phyloP scores from a whole-genome alignment of 1,140 invertebrate species.

The Drosophila kikkawai region DNA sequence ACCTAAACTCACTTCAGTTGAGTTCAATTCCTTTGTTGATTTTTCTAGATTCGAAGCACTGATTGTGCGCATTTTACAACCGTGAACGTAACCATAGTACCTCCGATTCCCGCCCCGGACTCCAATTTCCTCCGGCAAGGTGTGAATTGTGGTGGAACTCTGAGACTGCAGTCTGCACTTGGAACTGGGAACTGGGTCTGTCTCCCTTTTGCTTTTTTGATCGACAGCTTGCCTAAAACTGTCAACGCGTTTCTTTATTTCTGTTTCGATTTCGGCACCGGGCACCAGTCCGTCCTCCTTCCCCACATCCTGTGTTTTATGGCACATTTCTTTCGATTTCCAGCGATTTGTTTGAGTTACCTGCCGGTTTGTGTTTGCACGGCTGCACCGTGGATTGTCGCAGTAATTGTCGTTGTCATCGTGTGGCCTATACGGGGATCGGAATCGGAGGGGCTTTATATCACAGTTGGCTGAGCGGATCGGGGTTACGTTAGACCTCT shows the following conservation, averaged over 20 bases:
- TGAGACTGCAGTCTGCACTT: slow-evolving; percentile 22
- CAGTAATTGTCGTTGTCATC: slow-evolving; percentile 48
- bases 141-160: slow-evolving; percentile 58
- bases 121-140: slow-evolving; percentile 47
- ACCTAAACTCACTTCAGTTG: slow-evolving; percentile 54
- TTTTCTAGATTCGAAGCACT: slow-evolving; percentile 82
- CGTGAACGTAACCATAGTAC: slow-evolving; percentile 32
- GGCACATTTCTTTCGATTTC: slow-evolving; percentile 70
- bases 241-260: slow-evolving; percentile 72
- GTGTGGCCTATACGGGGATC: slow-evolving; percentile 11
- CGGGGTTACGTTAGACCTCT: slow-evolving; percentile 26
- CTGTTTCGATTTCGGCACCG: slow-evolving; percentile 30
- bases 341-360: slow-evolving; percentile 76
- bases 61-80: slow-evolving; percentile 78
- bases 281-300: slow-evolving; percentile 7
- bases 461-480: slow-evolving; percentile 42
- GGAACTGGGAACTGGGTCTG: slow-evolving; percentile 50
- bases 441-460: slow-evolving; percentile 45
- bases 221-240: slow-evolving; percentile 83
- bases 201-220: slow-evolving; percentile 59
- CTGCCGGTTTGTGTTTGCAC: slow-evolving; percentile 64
- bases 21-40: slow-evolving; percentile 77
- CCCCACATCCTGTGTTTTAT: slow-evolving; percentile 60
- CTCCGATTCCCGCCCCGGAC: background rate
- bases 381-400: slow-evolving; percentile 52